phyloP scores from a whole-genome alignment of 2,797 vertebrate genomes.

The Lithobates sylvaticus region DNA sequence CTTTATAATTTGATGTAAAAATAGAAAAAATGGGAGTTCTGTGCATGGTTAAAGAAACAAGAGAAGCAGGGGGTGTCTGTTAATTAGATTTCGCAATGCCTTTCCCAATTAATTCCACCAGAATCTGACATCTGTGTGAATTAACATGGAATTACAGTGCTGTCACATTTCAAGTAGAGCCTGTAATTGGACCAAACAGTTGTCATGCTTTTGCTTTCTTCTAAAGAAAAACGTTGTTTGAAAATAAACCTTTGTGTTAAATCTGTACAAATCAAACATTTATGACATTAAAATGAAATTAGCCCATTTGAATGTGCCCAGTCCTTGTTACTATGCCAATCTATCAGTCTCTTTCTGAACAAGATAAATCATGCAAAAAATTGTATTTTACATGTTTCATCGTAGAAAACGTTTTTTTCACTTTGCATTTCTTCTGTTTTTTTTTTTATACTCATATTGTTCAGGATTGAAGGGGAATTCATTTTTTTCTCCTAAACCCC shows the following conservation, averaged over 20 bases:
- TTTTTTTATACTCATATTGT: too few relatives aligned
- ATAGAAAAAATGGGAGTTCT: conserved; percentile 10
- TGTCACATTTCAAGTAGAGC: conserved; percentile 46
- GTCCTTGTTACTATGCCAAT: background rate
- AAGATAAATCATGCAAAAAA: too few relatives aligned
- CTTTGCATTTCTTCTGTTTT: too few relatives aligned
- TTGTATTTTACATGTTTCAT: too few relatives aligned
- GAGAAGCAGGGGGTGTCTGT: conserved; percentile 43
- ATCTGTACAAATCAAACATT: conserved; percentile 16
- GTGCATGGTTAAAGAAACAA: conserved; percentile 15
- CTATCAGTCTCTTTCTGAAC: too few relatives aligned
- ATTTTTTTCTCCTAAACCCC: too few relatives aligned
- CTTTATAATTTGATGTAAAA: conserved; percentile 2
- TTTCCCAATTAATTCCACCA: conserved; percentile 51
- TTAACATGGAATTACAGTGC: conserved; percentile 43
- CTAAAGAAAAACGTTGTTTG: conserved; percentile 3
- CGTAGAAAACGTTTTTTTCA: too few relatives aligned
- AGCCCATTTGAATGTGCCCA: background rate
- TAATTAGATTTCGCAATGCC: conserved; percentile 57
- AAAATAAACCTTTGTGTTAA: conserved; percentile 27
- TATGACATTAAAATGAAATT: background rate
- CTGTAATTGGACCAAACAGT: conserved; percentile 51
- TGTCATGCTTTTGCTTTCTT: conserved; percentile 28
- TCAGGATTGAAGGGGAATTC: too few relatives aligned
- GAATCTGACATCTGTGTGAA: conserved; percentile 51